phyloP scores from a whole-genome alignment of 1,140 invertebrate species.

The Marisa cornuarietis region DNA sequence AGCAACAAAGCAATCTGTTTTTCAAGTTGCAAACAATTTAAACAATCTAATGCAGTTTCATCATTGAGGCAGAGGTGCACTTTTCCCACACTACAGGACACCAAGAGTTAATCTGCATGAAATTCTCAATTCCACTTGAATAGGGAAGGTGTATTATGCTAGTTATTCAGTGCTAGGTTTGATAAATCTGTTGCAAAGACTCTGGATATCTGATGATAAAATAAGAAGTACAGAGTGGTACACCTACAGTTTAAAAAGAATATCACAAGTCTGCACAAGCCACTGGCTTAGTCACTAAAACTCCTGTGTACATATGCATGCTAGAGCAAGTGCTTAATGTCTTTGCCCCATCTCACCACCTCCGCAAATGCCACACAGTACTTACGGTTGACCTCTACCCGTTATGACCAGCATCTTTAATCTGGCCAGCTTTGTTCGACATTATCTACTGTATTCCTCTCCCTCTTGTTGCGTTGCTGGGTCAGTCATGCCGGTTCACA shows the following conservation, averaged over 20 bases:
- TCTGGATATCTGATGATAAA: not conserved
- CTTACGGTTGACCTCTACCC: constrained; percentile 34
- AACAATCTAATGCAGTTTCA: no score
- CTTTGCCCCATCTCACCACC: constrained; percentile 18
- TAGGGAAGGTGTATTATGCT: no score
- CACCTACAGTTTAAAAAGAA: not conserved
- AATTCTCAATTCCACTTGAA: no score
- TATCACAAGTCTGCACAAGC: not conserved
- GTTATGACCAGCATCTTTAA: constrained; percentile 18
- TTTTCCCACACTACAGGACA: no score
- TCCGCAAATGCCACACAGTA: constrained; percentile 42
- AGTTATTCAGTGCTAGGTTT: no score
- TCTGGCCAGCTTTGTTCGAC: constrained; percentile 17
- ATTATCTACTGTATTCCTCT: constrained; percentile 27
- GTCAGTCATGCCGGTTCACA: constrained; percentile 35
- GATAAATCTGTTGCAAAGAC: not conserved
- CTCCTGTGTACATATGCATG: constrained; percentile 8
- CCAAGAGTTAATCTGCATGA: no score
- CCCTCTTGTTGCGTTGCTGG: constrained; percentile 26
- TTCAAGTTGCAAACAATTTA: no score
- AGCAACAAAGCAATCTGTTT: no score
- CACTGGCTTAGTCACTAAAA: not conserved
- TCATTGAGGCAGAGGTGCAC: no score
- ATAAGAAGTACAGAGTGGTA: not conserved
- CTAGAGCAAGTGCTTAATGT: no score